These are phyloP conservation scores for Drosophila suboccidentalis DNA, from an alignment of 2,888 invertebrate genomes.

Conservation along the genomic window DNA sequence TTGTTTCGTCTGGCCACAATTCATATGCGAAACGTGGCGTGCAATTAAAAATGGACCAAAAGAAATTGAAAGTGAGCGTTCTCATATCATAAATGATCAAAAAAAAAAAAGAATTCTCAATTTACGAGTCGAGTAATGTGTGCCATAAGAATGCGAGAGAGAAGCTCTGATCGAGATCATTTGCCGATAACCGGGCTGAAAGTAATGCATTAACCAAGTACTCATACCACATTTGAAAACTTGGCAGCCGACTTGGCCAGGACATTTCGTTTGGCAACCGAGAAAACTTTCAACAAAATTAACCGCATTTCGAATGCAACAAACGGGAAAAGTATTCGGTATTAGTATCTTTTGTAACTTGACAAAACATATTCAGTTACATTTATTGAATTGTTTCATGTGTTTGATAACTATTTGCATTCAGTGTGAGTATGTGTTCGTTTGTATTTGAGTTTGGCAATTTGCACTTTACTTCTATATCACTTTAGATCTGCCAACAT, in stretches of 20 bases:
- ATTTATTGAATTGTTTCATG: constrained; percentile 72
- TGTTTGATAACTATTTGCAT: constrained; percentile 70
- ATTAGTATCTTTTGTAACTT: constrained; percentile 46
- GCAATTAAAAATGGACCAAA: constrained; percentile 65
- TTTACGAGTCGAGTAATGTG: constrained; percentile 6
- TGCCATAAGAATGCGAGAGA: constrained; percentile 25
- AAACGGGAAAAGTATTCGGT: constrained; percentile 14
- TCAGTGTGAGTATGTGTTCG: constrained; percentile 7
- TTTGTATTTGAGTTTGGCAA: constrained; percentile 64
- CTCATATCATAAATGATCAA: constrained; percentile 46
- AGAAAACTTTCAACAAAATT: constrained; percentile 59
- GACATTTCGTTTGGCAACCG: constrained; percentile 45
- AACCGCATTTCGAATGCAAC: constrained; percentile 70
- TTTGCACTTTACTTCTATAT: constrained; percentile 56
- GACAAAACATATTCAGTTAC: constrained; percentile 65
- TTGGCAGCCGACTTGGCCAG: constrained; percentile 45
- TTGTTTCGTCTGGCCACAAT: constrained; percentile 68
- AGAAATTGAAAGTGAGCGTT: constrained; percentile 66
- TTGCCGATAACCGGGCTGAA: constrained; percentile 19
- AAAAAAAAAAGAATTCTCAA: neutral
- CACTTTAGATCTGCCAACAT: constrained; percentile 40
- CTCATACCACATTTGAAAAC: constrained; percentile 35
- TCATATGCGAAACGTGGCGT: constrained; percentile 74
- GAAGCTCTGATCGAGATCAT: constrained; percentile 26
- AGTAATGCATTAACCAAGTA: constrained; percentile 58